Evolutionary conservation across 2,888 invertebrate genomes (phyloP).

Genomic region (Tenthredo amoena): DNA sequence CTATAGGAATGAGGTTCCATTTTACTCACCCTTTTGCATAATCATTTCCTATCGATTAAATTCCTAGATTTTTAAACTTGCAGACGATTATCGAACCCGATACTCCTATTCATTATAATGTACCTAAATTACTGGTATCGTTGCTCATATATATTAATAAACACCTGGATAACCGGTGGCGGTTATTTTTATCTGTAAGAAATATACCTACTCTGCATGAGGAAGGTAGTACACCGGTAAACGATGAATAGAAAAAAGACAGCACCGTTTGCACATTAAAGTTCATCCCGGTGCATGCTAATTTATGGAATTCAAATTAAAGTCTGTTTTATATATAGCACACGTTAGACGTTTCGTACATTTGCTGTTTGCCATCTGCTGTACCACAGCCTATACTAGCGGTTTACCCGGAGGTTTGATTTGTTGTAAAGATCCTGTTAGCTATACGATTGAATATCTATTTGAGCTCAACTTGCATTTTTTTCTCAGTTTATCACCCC

Average conservation of each 20-base stretch:
- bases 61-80: constrained; percentile 35
- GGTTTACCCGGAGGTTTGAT: neutral
- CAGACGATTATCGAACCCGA: neutral
- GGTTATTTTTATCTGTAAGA: neutral
- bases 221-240: neutral
- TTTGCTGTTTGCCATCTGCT: constrained; percentile 33
- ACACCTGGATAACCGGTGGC: constrained; percentile 7
- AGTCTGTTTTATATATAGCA: constrained; percentile 15
- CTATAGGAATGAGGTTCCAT: too few species aligned
- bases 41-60: neutral
- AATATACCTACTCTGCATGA: neutral
- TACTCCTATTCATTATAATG: neutral
- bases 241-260: neutral
- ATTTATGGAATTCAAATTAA: constrained; percentile 44
- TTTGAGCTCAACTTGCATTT: neutral
- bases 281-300: constrained; percentile 13
- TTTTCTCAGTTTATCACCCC: neutral
- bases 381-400: constrained; percentile 11
- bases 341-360: neutral
- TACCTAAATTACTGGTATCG: neutral
- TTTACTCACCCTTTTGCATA: too few species aligned
- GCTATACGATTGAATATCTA: neutral
- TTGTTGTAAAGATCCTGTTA: constrained; percentile 9
- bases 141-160: neutral
- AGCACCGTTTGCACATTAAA: constrained; percentile 38